A percentile compares a stretch with the other conserved stretches of the same genome.
These are phyloP conservation scores for Cavia porcellus DNA, from an alignment of 2,113 vertebrate genomes.

Conservation along the genomic window DNA sequence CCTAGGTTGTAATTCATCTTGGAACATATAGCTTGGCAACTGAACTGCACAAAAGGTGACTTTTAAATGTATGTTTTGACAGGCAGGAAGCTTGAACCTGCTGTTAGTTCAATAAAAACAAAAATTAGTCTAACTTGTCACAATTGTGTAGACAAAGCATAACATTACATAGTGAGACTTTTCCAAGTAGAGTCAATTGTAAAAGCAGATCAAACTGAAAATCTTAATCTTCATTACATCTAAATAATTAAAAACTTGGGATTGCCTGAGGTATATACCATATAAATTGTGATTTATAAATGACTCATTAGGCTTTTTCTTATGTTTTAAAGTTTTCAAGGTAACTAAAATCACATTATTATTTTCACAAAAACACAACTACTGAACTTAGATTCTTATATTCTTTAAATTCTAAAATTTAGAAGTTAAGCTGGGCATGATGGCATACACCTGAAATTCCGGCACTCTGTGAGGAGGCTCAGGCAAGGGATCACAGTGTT, in stretches of 20 bases:
- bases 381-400: background rate
- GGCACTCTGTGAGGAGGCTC: background rate
- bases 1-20: constrained; percentile 36
- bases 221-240: constrained; percentile 7
- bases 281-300: constrained; percentile 38
- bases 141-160: constrained; percentile 22
- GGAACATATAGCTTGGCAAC: constrained; percentile 39
- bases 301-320: constrained; percentile 20
- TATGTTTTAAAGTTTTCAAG: constrained; percentile 14
- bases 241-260: constrained; percentile 58
- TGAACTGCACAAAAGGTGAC: background rate
- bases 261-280: background rate
- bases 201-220: constrained; percentile 61
- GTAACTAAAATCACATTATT: constrained; percentile 25
- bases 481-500: background rate
- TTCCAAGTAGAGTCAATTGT: constrained; percentile 35
- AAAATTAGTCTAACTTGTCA: constrained; percentile 50
- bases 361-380: background rate
- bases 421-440: background rate
- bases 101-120: constrained; percentile 52
- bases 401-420: constrained; percentile 25
- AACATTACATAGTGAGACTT: constrained; percentile 26
- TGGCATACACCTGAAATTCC: background rate
- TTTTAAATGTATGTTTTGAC: constrained; percentile 55
- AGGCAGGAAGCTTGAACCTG: constrained; percentile 16